These are phyloP conservation scores for Leptopilina myrica DNA, from an alignment of 2,888 invertebrate species.

Conservation along the genomic window DNA sequence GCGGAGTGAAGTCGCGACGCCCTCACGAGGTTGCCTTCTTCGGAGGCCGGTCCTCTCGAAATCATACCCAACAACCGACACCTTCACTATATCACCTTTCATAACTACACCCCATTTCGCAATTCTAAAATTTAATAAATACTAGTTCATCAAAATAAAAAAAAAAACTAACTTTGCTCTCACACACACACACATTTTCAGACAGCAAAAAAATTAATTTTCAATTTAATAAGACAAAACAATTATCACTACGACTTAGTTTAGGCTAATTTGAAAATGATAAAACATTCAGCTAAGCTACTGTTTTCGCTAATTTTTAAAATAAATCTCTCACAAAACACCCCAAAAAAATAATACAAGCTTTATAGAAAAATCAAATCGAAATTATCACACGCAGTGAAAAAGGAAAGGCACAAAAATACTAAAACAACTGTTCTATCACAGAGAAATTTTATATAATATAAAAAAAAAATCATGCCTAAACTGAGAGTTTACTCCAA, in stretches of 20 bases:
- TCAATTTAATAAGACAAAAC: too few species aligned
- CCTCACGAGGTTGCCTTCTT: slow-evolving; percentile 65
- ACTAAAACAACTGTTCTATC: background rate
- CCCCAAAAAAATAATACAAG: background rate
- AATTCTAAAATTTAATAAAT: slow-evolving; percentile 55
- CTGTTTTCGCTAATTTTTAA: background rate
- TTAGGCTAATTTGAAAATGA: too few species aligned
- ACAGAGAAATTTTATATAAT: background rate
- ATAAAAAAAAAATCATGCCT: slow-evolving; percentile 6
- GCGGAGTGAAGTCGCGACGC: slow-evolving; percentile 70
- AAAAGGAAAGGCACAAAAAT: slow-evolving; percentile 11
- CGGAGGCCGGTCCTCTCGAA: slow-evolving; percentile 50
- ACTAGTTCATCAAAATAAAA: background rate
- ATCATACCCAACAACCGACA: slow-evolving; percentile 46
- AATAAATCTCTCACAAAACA: slow-evolving; percentile 29
- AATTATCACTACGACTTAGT: too few species aligned
- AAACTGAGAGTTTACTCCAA: background rate
- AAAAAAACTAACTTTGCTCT: too few species aligned
- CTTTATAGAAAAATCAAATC: too few species aligned
- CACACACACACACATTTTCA: background rate
- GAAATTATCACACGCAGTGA: background rate
- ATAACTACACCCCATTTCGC: slow-evolving; percentile 61
- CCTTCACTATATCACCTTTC: slow-evolving; percentile 48
- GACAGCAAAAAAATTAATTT: too few species aligned
- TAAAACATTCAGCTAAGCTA: slow-evolving; percentile 11